Evolutionary conservation across 2,797 vertebrate genomes (phyloP).

Genomic region (Mormyrus hasselquistii): DNA sequence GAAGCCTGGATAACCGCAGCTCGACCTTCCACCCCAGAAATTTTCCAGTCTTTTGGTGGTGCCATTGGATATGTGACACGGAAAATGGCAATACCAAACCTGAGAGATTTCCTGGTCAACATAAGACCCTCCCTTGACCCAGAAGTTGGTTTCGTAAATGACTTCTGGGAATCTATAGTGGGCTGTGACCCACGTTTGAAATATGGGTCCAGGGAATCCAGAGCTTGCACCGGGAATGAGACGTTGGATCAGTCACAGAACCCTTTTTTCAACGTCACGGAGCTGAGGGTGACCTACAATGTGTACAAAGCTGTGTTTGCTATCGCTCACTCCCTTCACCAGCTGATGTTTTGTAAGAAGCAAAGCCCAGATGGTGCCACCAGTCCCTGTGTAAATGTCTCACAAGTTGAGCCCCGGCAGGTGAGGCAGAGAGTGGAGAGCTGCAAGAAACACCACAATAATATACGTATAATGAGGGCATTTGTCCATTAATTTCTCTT

Average conservation of each 20-base stretch:
- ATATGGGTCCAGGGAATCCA: neutral
- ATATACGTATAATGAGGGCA: neutral
- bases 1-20: slow-evolving; percentile 67
- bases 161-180: slow-evolving; percentile 59
- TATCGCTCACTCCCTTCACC: slow-evolving; percentile 60
- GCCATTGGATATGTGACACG: slow-evolving; percentile 60
- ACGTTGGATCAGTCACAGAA: slow-evolving; percentile 43
- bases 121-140: slow-evolving; percentile 48
- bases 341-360: slow-evolving; percentile 49
- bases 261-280: slow-evolving; percentile 58
- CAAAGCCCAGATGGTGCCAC: slow-evolving; percentile 14
- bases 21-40: slow-evolving; percentile 54
- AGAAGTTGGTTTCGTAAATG: slow-evolving; percentile 47
- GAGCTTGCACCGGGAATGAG: slow-evolving; percentile 54
- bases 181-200: slow-evolving; percentile 47
- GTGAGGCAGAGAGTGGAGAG: slow-evolving; percentile 37
- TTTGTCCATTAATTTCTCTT: neutral
- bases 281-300: slow-evolving; percentile 63
- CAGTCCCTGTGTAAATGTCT: slow-evolving; percentile 45
- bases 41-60: slow-evolving; percentile 58
- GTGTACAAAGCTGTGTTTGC: slow-evolving; percentile 69
- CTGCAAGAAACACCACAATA: neutral
- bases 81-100: slow-evolving; percentile 58
- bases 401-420: slow-evolving; percentile 47
- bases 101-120: slow-evolving; percentile 51